Base-by-base conservation (phyloP, 2,888 invertebrate genomes). In the Eueremaeus valkanovi region DNA sequence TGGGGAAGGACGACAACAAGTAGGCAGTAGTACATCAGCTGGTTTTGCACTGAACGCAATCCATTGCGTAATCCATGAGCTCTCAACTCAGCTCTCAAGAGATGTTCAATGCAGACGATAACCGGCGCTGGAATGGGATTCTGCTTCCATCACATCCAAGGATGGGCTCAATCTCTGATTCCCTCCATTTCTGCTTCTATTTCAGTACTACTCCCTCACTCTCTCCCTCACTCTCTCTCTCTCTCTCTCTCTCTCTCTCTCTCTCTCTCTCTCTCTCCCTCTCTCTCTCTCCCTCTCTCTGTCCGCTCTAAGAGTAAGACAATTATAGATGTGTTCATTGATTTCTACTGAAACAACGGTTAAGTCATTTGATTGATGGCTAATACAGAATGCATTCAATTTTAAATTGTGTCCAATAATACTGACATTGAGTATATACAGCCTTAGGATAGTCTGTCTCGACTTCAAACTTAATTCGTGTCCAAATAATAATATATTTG, bases 21-120 rank as follows among this genome's bases (percentile, higher is more conserved):
- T 55, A 55, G 55, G 55, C 55, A 55, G 55, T 55, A 24, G 55
- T 55, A 55, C 27, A 55, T 55, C 55, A 55, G 55, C 55, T 55
- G 55, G 55, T 55, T 55, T 55, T 55, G 27, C 21, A n/a, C 21
- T 51, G n/a, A 16, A 24, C 21, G 6, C 55, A 11, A 21, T 6
- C 27, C 27, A 55, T 55, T 55, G 55, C 55, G 55, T 55, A 55
- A 55, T 51, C 16, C 51, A n/a, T 21, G 8, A 8, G 21, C 6
- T 21, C 21, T 21, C 16, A 51, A 51, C 21, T 51, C 21, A 51
- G 6, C 21, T 51, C n/a, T 51, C 36, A 36, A 36, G 11, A 36
- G 6, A 36, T 36, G 11, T 36, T 36, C 36, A 36, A 8, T 36
- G 36, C 6, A 51, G 51, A 51, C 51, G 21, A n/a, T 51, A 51